Evolutionary conservation across 2,113 vertebrate species (phyloP), one percentile per base, ranked within the genome.

Genomic region (Protomyctophum bolini): DNA sequence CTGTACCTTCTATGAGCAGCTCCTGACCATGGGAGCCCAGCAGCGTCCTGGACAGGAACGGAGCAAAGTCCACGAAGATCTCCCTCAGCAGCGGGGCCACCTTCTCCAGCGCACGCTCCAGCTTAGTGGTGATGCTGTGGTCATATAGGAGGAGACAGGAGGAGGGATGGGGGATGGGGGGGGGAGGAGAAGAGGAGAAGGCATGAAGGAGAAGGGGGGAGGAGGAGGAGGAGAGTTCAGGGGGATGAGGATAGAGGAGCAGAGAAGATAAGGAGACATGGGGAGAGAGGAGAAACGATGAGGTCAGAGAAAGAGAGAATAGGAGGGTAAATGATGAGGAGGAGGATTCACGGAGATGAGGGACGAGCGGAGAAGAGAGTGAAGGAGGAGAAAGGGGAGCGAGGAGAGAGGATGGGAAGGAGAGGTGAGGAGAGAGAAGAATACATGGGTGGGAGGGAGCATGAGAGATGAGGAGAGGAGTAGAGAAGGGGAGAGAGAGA

Each of bases 41-140:
- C 84, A 99, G 90, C 1, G 98, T 99, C 79, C 98, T 92, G 51
- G 98, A 99, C 33, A 99, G 91, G 91, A 99, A 99, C 60, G 97
- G 98, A 2, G 97, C 98, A 89, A 99, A 99, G 88, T 99, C 98
- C 91, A 99, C 98, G 90, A 99, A 99, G 83, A 99, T 99, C 93
- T 99, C 98, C 84, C 98, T 92, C 86, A 99, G 91, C 77, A 99
- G 93, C 15, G 98, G 98, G n/a, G 98, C 97, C 85, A 99, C 98
- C 87, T 99, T 99, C 93, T 99, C 98, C 87, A 99, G 91, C 33
- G 98, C 98, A 14, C 98, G 95, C 92, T 99, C 98, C 88, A 99
- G 94, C 91, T 99, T 99, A 83, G 98, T 97, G 83, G 98, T 99
- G 83, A 99, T 99, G 84, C 98, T 99, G 93, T 82, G 73, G 62